phyloP scores from a whole-genome alignment of 2,888 invertebrate species.

The Macrostomum cliftonense region DNA sequence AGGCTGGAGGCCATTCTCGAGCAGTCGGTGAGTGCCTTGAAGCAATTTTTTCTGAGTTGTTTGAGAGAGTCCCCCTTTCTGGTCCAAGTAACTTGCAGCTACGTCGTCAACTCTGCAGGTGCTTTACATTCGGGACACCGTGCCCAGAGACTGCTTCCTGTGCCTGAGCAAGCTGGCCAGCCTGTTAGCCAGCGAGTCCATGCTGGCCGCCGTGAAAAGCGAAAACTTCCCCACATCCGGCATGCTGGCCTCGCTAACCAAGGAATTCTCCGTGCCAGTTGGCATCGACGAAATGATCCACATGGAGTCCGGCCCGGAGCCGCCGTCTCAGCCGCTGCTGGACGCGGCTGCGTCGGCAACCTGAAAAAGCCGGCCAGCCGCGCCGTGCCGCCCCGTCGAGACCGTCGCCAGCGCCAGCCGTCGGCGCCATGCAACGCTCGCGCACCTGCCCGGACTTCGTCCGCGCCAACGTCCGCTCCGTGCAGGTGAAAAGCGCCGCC shows the following conservation, averaged over 20 bases:
- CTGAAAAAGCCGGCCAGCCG: neutral
- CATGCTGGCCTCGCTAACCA: constrained; percentile 33
- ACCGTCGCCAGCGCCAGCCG: too few species aligned
- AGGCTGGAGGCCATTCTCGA: constrained; percentile 26
- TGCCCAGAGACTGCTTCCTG: constrained; percentile 29
- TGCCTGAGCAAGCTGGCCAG: constrained; percentile 14
- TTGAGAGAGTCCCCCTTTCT: too few species aligned
- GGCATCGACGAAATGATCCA: constrained; percentile 24
- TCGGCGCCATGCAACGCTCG: constrained; percentile 1
- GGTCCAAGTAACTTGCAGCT: too few species aligned
- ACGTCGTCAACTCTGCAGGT: too few species aligned
- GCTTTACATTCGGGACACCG: constrained; percentile 34
- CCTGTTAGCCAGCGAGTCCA: constrained; percentile 11
- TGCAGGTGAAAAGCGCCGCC: constrained; percentile 20
- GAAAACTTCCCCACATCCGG: constrained; percentile 30
- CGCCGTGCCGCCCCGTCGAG: neutral
- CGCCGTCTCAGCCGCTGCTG: neutral
- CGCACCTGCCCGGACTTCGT: constrained; percentile 16
- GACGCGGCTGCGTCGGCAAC: neutral
- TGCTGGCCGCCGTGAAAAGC: constrained; percentile 23
- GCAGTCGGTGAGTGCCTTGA: constrained; percentile 15
- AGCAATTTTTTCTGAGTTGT: too few species aligned
- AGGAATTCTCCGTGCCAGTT: constrained; percentile 34
- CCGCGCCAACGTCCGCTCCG: constrained; percentile 19
- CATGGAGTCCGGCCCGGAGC: neutral